phyloP scores from a whole-genome alignment of 2,888 invertebrate genomes.

The Boloria euphrosyne region DNA sequence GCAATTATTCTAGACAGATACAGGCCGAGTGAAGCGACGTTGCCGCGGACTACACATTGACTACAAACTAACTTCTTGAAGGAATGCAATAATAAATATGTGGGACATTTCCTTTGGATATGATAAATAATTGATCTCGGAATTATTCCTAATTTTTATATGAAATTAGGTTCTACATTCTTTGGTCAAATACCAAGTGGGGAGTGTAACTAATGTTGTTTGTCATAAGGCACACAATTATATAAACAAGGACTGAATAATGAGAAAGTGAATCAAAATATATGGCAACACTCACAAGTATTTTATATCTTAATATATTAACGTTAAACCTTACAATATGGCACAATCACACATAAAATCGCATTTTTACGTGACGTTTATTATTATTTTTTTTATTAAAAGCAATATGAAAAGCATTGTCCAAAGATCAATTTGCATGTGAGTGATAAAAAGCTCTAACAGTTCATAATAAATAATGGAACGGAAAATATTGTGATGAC shows the following conservation, averaged over 20 bases:
- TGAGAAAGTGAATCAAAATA: no score
- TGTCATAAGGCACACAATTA: no score
- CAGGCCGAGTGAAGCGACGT: conserved; percentile 68
- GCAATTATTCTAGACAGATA: conserved; percentile 91
- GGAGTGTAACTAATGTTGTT: no score
- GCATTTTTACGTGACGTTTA: no score
- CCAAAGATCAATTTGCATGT: not conserved
- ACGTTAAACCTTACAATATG: no score
- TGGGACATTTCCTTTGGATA: conserved; percentile 1
- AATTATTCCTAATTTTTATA: conserved; percentile 63
- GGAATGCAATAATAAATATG: conserved; percentile 8
- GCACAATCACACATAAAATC: no score
- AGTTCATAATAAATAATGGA: not conserved
- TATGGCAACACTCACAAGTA: no score
- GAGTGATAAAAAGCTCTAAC: not conserved
- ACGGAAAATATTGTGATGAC: not conserved
- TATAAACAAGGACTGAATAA: no score
- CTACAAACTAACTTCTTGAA: not conserved
- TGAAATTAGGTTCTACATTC: conserved; percentile 64
- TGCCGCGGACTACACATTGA: conserved; percentile 47
- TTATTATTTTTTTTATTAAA: not conserved
- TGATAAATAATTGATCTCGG: conserved; percentile 38
- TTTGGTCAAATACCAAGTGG: conserved; percentile 11
- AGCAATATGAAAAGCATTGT: conserved; percentile 5
- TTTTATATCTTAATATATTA: no score